Evolutionary conservation across 2,113 vertebrate genomes (phyloP).

Genomic region (Sphyrna mokarran): DNA sequence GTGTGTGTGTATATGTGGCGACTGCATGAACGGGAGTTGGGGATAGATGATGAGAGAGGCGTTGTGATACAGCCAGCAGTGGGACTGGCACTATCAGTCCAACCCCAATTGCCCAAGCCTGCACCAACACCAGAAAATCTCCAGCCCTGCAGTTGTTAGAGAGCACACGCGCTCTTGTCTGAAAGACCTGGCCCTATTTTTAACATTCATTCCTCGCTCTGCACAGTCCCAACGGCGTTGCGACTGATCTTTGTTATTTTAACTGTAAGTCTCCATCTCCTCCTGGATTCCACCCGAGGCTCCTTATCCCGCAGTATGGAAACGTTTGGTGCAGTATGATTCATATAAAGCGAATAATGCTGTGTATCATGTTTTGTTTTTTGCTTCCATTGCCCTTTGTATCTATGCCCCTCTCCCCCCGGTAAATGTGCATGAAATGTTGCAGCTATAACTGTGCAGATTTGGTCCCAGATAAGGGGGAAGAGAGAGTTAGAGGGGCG

Average conservation of each 20-base stretch:
- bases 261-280: background rate
- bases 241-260: background rate
- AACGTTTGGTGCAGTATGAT: conserved; percentile 9
- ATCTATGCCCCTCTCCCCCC: background rate
- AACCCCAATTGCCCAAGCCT: too few relatives aligned
- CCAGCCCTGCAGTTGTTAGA: background rate
- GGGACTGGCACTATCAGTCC: background rate
- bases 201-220: background rate
- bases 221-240: background rate
- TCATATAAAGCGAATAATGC: background rate
- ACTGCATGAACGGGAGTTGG: background rate
- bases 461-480: background rate
- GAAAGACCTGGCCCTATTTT: background rate
- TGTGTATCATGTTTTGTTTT: background rate
- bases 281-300: background rate
- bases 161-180: background rate
- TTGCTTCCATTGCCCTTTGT: background rate
- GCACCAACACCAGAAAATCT: background rate
- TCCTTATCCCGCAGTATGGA: background rate
- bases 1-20: too few relatives aligned
- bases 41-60: background rate
- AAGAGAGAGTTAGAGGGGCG: background rate
- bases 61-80: background rate
- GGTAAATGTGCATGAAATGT: background rate
- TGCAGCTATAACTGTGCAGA: background rate